Percentiles rank a stretch among this genome's conserved stretches.
Conservation (phyloP, 2,113 vertebrate genomes). For the Esox niger region DNA sequence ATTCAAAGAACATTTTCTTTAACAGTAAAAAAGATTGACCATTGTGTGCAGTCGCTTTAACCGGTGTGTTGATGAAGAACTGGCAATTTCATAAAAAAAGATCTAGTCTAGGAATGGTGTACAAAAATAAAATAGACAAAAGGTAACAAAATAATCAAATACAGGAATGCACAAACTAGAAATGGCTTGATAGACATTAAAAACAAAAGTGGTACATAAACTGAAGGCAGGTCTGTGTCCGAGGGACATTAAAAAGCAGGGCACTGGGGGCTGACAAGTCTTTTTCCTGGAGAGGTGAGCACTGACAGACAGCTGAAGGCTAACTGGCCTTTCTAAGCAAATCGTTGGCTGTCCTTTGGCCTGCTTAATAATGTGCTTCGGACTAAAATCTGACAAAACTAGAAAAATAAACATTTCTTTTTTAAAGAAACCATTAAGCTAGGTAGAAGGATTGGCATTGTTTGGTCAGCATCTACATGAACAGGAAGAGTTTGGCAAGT, state of each 20-base stretch:
- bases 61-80: not conserved
- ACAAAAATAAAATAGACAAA: not conserved
- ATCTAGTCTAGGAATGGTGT: no score
- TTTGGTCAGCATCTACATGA: not conserved
- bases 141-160: not conserved
- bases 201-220: not conserved
- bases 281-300: no score
- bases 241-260: no score
- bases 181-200: no score
- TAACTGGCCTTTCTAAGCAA: no score
- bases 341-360: no score
- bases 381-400: no score
- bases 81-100: not conserved
- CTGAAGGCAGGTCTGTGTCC: not conserved
- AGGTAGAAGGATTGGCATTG: not conserved
- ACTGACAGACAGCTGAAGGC: no score
- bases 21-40: not conserved
- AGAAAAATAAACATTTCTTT: no score
- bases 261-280: no score
- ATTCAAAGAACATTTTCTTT: not conserved
- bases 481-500: not conserved
- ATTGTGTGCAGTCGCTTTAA: not conserved
- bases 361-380: no score
- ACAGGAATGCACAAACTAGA: not conserved
- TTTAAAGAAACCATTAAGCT: no score